Base-by-base conservation (phyloP, 2,888 invertebrate genomes). In the Capitulum mitella region DNA sequence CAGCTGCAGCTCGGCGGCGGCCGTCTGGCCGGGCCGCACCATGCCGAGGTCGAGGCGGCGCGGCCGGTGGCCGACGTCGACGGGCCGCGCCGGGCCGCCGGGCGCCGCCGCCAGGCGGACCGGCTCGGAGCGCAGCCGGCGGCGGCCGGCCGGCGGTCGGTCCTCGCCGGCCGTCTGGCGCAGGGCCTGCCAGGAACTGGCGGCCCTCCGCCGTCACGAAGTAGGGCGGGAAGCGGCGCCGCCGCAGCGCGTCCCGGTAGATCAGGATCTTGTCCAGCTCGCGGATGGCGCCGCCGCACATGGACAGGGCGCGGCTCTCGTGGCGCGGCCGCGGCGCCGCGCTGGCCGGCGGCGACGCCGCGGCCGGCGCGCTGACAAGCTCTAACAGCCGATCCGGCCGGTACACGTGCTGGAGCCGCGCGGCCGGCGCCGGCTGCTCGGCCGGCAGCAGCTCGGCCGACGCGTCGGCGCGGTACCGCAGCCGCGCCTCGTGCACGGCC, bases 141-240 rank as follows among this genome's bases (percentile, higher is more conserved):
- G 46, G 5, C 46, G 14, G 3, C n/a, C 16, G 16, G 6, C 3
- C n/a, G 76, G 46, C 29, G 76, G 29, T 5, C 46, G 46, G 8
- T 6, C 40, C 19, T 40, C 70, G 22, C 2, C 37, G 3, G 22
- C 22, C 29, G 26, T n/a, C 43, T 46, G 29, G 5, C 46, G 76
- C 76, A 76, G 29, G 29, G 43, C 29, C 16, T 26, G n/a, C 29
- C 76, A 76, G 76, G 32, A 76, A 76, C 76, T 76, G 46, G 76
- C 76, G 43, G 29, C 76, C 76, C 32, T 46, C 46, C 76, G 76
- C 2, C 29, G 76, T 76, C 29, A 48, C 29, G 46, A 76, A 76
- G 76, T 46, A 76, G 14, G n/a, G n/a, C 76, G 46, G 76, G 46
- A 76, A 76, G 46, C 76, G 76, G 76, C 16, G 76, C 29, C 32